Percentiles rank a stretch among this genome's conserved stretches.
Evolutionary conservation across 2,113 vertebrate genomes (phyloP).

Genomic region (Mirza zaza): DNA sequence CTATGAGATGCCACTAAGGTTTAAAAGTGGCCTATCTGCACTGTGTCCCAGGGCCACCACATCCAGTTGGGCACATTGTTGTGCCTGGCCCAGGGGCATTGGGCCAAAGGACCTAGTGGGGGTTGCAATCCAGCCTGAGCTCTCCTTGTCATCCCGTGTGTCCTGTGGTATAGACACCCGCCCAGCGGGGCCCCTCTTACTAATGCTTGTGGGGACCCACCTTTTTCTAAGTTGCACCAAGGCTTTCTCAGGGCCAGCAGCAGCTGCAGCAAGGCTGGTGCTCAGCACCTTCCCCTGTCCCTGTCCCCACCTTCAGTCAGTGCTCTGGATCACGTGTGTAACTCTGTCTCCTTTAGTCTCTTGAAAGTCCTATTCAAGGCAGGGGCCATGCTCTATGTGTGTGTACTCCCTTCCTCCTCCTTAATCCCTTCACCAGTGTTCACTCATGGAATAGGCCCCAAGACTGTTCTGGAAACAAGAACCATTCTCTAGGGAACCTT

Average conservation of each 20-base stretch:
- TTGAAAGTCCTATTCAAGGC: constrained; percentile 2
- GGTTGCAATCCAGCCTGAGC: not conserved
- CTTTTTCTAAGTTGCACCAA: not conserved
- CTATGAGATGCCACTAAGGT: not conserved
- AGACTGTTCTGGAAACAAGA: not conserved
- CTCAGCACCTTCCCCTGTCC: fast-evolving
- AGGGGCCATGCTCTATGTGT: not conserved
- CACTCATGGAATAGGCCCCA: not conserved
- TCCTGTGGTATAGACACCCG: not conserved
- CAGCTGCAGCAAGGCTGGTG: fast-evolving
- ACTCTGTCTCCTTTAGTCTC: constrained; percentile 1
- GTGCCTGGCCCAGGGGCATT: not conserved
- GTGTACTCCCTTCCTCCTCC: not conserved
- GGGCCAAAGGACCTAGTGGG: not conserved
- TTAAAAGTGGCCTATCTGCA: not conserved
- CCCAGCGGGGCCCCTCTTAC: not conserved
- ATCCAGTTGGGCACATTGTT: too few species aligned
- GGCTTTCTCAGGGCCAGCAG: not conserved
- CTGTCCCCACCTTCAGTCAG: not conserved
- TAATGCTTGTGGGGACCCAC: not conserved
- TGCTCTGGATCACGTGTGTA: not conserved
- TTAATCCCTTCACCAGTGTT: not conserved
- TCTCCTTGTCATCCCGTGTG: not conserved
- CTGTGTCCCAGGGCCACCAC: not conserved
- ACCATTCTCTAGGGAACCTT: not conserved